These are phyloP conservation scores for Delia radicum DNA, from an alignment of 1,140 invertebrate species.

Conservation along the genomic window DNA sequence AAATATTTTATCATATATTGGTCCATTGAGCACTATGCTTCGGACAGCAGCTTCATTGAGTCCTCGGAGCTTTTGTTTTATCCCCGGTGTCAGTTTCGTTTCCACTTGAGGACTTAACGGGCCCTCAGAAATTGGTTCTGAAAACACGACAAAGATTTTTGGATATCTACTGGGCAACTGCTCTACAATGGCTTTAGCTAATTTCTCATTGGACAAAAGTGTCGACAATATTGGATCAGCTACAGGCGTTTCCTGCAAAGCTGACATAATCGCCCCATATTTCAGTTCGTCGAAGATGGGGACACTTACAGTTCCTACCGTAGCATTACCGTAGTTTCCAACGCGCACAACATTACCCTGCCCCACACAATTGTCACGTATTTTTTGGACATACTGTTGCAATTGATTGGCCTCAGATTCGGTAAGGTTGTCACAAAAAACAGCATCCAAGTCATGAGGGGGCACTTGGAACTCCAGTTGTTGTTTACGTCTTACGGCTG, in stretches of 20 bases:
- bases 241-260: constrained; percentile 33
- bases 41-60: constrained; percentile 43
- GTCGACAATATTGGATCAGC: constrained; percentile 39
- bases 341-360: constrained; percentile 63
- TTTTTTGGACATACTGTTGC: constrained; percentile 66
- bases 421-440: constrained; percentile 63
- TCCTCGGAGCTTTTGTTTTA: constrained; percentile 41
- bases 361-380: constrained; percentile 66
- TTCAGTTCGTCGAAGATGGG: not conserved
- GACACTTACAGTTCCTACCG: constrained; percentile 32
- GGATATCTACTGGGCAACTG: constrained; percentile 30
- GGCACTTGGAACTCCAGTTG: constrained; percentile 79
- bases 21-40: constrained; percentile 61
- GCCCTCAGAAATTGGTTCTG: constrained; percentile 40
- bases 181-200: constrained; percentile 33
- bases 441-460: constrained; percentile 72
- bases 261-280: not conserved
- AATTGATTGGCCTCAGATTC: constrained; percentile 64
- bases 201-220: constrained; percentile 36
- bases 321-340: constrained; percentile 39
- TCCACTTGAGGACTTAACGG: constrained; percentile 32
- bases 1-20: constrained; percentile 61
- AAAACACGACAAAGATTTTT: constrained; percentile 43
- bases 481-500: constrained; percentile 70
- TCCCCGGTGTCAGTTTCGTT: constrained; percentile 30